Evolutionary conservation across 64 coral and sea anemone species (phyloP).

Genomic region (Anthopleura sola): DNA sequence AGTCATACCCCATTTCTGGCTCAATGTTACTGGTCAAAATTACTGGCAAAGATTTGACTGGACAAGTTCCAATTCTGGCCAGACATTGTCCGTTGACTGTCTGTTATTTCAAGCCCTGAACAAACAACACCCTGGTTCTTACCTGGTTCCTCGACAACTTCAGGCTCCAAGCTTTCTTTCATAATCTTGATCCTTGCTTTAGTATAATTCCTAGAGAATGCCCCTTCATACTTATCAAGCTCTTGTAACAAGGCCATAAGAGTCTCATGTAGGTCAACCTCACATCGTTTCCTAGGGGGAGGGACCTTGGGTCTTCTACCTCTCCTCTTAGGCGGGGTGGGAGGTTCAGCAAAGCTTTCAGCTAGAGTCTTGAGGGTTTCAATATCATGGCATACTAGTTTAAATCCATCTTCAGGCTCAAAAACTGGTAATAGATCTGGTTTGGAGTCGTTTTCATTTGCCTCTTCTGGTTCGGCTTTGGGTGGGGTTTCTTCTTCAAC

Average conservation of each 20-base stretch:
- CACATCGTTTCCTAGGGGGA: constrained; percentile 82
- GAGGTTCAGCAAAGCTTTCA: constrained; percentile 83
- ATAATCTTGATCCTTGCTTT: constrained; percentile 96
- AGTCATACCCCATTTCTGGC: no score
- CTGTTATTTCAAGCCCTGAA: no score
- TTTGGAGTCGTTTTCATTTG: neutral
- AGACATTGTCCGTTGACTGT: no score
- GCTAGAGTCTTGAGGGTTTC: constrained; percentile 70
- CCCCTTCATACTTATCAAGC: constrained; percentile 82
- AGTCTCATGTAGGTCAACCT: constrained; percentile 76
- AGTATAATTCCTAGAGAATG: constrained; percentile 69
- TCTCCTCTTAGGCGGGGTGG: constrained; percentile 65
- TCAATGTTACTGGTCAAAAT: no score
- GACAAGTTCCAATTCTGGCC: no score
- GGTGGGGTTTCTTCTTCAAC: neutral
- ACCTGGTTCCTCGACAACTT: constrained; percentile 80
- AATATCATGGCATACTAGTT: constrained; percentile 66
- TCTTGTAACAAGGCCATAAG: constrained; percentile 78
- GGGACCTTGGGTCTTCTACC: constrained; percentile 79
- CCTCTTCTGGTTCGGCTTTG: neutral
- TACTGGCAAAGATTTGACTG: no score
- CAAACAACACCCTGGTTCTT: neutral
- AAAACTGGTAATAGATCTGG: neutral
- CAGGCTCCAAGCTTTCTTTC: constrained; percentile 88
- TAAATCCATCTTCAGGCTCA: constrained; percentile 63